A percentile compares a stretch with the other conserved stretches of the same genome.
phyloP scores from a whole-genome alignment of 2,888 invertebrate species.

The Nebria brevicollis region DNA sequence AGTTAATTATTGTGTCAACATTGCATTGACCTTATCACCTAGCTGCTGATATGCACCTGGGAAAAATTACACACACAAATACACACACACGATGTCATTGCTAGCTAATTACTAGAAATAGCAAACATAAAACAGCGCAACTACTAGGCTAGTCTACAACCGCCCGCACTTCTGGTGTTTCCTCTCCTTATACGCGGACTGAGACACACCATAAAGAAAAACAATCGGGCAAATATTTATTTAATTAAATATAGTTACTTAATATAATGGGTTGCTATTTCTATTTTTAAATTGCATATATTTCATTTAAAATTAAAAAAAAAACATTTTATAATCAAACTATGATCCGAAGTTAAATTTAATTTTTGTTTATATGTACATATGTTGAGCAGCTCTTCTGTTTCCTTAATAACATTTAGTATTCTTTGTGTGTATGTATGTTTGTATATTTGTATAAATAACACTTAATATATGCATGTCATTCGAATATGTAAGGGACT shows the following conservation, averaged over 20 bases:
- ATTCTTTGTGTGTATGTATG: background rate
- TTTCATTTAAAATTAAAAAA: background rate
- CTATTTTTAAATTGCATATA: background rate
- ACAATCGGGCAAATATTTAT: background rate
- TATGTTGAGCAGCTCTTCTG: constrained; percentile 23
- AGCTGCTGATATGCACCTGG: constrained; percentile 21
- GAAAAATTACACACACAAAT: constrained; percentile 18
- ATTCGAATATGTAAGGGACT: constrained; percentile 29
- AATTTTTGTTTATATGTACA: constrained; percentile 8
- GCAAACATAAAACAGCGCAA: constrained; percentile 5
- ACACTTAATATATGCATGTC: constrained; percentile 35
- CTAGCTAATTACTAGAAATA: constrained; percentile 18
- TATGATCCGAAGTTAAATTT: background rate
- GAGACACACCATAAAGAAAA: background rate
- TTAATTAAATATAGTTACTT: background rate
- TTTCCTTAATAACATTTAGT: constrained; percentile 26
- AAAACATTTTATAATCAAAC: background rate
- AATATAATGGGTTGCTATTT: background rate
- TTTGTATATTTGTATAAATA: constrained; percentile 22
- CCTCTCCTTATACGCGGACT: background rate
- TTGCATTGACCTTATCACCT: constrained; percentile 45
- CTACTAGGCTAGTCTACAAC: background rate
- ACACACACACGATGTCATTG: constrained; percentile 13
- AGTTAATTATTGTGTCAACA: constrained; percentile 41
- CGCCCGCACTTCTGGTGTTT: background rate